These are phyloP conservation scores for Diplazon laetatorius DNA, from an alignment of 2,888 invertebrate species.

Conservation along the genomic window DNA sequence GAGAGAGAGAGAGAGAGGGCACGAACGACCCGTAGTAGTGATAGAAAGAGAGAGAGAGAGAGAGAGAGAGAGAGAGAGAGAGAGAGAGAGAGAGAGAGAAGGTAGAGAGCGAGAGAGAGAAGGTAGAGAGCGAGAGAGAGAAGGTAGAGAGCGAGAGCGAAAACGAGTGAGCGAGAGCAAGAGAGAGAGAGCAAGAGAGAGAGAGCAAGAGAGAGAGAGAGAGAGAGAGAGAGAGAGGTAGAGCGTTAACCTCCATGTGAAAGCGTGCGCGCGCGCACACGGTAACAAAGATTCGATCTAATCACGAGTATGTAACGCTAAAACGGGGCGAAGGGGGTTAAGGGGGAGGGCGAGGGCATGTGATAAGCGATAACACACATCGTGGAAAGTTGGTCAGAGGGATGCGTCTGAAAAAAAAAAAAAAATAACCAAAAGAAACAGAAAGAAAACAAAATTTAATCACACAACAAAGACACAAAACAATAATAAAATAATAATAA, in stretches of 20 bases:
- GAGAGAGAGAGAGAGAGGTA: conserved; percentile 35
- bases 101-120: too few relatives aligned
- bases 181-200: conserved; percentile 36
- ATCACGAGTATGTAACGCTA: conserved; percentile 54
- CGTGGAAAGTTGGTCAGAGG: conserved; percentile 28
- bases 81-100: conserved; percentile 42
- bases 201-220: conserved; percentile 18
- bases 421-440: too few relatives aligned
- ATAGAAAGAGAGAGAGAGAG: too few relatives aligned
- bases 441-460: too few relatives aligned
- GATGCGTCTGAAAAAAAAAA: too few relatives aligned
- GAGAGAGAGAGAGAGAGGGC: too few relatives aligned
- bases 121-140: conserved; percentile 37
- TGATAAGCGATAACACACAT: conserved; percentile 33
- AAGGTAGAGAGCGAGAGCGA: conserved; percentile 45
- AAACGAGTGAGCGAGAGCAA: conserved; percentile 36
- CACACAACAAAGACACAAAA: too few relatives aligned
- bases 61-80: too few relatives aligned
- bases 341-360: conserved; percentile 38
- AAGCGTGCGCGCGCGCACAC: conserved; percentile 59
- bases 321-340: too few relatives aligned
- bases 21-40: too few relatives aligned
- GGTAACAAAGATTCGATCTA: conserved; percentile 63
- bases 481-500: too few relatives aligned
- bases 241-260: conserved; percentile 62